phyloP scores from a whole-genome alignment of 1,140 invertebrate species.

The Rhagoletis pomonella region DNA sequence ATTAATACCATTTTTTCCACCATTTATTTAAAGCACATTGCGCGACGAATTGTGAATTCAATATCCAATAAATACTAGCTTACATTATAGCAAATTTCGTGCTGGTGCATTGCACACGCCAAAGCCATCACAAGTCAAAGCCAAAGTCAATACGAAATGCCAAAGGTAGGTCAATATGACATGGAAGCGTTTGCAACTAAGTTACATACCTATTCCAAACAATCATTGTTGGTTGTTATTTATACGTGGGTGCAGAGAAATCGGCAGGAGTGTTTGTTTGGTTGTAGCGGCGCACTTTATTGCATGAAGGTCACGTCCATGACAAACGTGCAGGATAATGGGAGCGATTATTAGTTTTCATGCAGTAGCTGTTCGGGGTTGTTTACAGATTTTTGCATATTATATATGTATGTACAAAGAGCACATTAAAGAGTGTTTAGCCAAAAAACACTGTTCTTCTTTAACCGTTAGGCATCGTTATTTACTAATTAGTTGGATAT shows the following conservation, averaged over 20 bases:
- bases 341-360: conserved; percentile 11
- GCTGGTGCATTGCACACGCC: not conserved
- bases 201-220: conserved; percentile 38
- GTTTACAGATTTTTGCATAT: no score
- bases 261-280: not conserved
- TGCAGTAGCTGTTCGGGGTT: not conserved
- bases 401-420: no score
- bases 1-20: not conserved
- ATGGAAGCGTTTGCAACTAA: not conserved
- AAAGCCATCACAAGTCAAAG: conserved; percentile 29
- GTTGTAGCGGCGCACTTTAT: not conserved
- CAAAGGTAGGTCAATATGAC: conserved; percentile 37
- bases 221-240: not conserved
- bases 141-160: conserved; percentile 34
- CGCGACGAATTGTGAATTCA: not conserved
- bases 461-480: no score
- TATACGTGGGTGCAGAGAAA: not conserved
- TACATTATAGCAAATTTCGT: not conserved
- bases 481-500: no score
- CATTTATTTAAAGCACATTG: conserved; percentile 30
- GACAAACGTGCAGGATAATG: not conserved
- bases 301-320: conserved; percentile 10
- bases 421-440: no score
- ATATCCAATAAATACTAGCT: not conserved
- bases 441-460: no score